phyloP scores from a whole-genome alignment of 2,113 vertebrate genomes.

The Irena cyanogastra region DNA sequence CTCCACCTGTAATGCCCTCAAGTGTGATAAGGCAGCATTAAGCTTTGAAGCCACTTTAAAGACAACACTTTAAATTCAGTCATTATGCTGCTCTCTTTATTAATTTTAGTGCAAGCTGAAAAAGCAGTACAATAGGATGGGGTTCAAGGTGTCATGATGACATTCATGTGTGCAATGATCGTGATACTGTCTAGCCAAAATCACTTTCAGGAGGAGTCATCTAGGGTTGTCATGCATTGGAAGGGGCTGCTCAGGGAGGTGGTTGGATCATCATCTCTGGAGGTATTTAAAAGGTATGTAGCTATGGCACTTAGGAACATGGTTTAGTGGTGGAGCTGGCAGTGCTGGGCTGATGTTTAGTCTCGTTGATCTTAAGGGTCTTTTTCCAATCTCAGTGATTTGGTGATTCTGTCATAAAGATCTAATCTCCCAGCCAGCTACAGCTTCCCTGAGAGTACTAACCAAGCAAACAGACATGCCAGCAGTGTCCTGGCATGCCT shows the following conservation, averaged over 20 bases:
- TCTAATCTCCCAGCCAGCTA: not conserved
- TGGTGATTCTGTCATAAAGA: not conserved
- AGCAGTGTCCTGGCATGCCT: accelerated
- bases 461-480: not conserved
- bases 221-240: not conserved
- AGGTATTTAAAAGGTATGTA: not conserved
- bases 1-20: not conserved
- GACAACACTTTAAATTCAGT: not conserved
- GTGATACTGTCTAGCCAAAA: not conserved
- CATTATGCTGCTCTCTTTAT: not conserved
- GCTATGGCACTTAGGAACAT: not conserved
- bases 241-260: not conserved
- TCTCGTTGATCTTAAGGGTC: not conserved
- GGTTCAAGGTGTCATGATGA: accelerated
- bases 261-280: not conserved
- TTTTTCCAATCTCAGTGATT: not conserved
- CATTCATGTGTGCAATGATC: not conserved
- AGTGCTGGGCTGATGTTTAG: not conserved
- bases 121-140: accelerated
- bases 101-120: not conserved
- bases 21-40: not conserved
- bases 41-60: not conserved
- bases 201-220: not conserved
- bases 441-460: not conserved
- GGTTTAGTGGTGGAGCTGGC: not conserved